Evolutionary conservation across 1,140 invertebrate species (phyloP).

Genomic region (Bombyx mori): DNA sequence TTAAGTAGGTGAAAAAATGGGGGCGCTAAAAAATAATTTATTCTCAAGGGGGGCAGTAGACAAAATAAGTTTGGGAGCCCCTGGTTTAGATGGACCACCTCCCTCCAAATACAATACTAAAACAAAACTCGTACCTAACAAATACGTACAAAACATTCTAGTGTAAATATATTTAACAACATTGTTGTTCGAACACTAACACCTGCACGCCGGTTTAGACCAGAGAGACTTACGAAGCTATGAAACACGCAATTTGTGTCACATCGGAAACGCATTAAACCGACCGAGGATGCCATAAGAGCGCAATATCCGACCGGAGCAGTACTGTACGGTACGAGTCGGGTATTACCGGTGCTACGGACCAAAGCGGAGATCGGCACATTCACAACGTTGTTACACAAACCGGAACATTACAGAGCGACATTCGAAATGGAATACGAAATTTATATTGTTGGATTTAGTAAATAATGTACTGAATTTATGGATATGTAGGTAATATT

Average conservation of each 20-base stretch:
- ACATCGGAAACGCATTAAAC: conserved; percentile 63
- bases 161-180: not conserved
- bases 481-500: too few species aligned
- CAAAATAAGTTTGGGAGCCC: too few species aligned
- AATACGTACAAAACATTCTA: not conserved
- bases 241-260: conserved; percentile 56
- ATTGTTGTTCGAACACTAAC: conserved; percentile 5
- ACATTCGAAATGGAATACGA: too few species aligned
- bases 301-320: conserved; percentile 56
- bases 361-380: conserved; percentile 1
- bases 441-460: too few species aligned
- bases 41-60: too few species aligned
- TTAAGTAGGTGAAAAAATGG: too few species aligned
- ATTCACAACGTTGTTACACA: not conserved
- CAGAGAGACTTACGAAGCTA: conserved; percentile 16
- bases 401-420: too few species aligned
- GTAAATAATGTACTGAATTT: too few species aligned
- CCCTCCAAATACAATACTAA: too few species aligned
- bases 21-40: too few species aligned
- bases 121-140: too few species aligned
- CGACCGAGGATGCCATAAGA: conserved; percentile 39
- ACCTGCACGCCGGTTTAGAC: conserved; percentile 20
- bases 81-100: too few species aligned
- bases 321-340: conserved; percentile 7
- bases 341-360: conserved; percentile 1